These are phyloP conservation scores for Amphimallon solstitiale DNA, from an alignment of 2,888 invertebrate species.

Conservation along the genomic window DNA sequence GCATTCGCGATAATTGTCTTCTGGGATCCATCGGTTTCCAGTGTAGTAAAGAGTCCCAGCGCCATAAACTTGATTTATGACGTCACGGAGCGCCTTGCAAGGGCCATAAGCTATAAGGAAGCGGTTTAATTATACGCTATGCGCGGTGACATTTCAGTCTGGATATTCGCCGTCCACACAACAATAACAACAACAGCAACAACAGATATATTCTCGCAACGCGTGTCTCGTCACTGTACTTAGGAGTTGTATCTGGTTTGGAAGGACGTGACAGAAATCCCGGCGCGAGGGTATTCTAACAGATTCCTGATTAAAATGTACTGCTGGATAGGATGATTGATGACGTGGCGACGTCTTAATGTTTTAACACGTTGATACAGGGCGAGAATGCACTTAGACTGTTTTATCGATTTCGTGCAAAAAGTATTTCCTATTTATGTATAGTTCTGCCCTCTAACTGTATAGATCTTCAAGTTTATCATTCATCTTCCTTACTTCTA, in stretches of 20 bases:
- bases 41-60: conserved; percentile 1
- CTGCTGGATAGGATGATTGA: conserved; percentile 16
- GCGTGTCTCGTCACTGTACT: background rate
- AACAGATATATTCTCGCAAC: conserved; percentile 12
- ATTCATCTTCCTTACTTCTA: no score
- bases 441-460: no score
- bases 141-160: conserved; percentile 12
- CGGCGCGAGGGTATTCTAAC: background rate
- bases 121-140: conserved; percentile 29
- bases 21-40: conserved; percentile 17
- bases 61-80: conserved; percentile 30
- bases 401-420: no score
- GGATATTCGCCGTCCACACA: background rate
- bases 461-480: no score
- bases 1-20: conserved; percentile 29
- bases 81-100: conserved; percentile 1
- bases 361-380: background rate
- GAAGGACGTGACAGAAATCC: background rate
- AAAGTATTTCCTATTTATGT: no score
- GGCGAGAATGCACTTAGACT: background rate
- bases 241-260: no score
- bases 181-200: background rate
- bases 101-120: conserved; percentile 27
- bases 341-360: background rate
- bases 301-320: conserved; percentile 9